Percentiles rank a stretch among this genome's conserved stretches.
Evolutionary conservation across 2,797 vertebrate species (phyloP).

Genomic region (Onychomys arenicola): DNA sequence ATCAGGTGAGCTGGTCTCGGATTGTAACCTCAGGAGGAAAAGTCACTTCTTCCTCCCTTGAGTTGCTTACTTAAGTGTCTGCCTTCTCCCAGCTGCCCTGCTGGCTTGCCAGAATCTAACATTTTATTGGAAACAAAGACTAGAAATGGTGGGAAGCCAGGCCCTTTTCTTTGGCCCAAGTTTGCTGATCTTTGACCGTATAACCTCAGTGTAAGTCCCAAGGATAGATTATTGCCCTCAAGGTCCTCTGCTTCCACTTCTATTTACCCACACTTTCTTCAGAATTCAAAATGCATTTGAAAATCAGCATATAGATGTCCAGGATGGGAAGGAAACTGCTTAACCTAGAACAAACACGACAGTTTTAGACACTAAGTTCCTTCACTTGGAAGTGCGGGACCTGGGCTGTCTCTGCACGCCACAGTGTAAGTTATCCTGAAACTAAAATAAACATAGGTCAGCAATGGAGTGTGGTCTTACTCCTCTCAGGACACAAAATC

Average conservation of each 20-base stretch:
- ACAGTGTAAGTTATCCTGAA: not conserved
- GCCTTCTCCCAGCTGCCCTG: not conserved
- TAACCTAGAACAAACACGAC: not conserved
- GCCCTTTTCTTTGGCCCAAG: not conserved
- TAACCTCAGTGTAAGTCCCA: not conserved
- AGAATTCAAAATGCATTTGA: not conserved
- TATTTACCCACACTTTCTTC: not conserved
- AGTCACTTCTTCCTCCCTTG: not conserved
- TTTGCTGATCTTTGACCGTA: not conserved
- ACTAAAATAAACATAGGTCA: not conserved
- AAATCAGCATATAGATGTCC: not conserved
- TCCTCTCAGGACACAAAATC: not conserved
- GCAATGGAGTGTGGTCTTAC: not conserved
- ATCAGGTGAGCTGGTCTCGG: not conserved
- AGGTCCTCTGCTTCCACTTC: not conserved
- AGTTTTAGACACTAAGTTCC: not conserved
- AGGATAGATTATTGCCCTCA: not conserved
- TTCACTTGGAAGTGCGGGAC: not conserved
- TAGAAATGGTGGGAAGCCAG: slow-evolving; percentile 4
- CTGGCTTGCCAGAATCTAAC: not conserved
- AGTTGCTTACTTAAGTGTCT: not conserved
- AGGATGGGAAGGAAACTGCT: not conserved
- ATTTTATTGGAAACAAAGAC: not conserved
- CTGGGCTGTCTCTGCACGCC: not conserved
- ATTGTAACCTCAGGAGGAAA: not conserved